Evolutionary conservation across 2,888 invertebrate species (phyloP).

Genomic region (Masnerella sp.): DNA sequence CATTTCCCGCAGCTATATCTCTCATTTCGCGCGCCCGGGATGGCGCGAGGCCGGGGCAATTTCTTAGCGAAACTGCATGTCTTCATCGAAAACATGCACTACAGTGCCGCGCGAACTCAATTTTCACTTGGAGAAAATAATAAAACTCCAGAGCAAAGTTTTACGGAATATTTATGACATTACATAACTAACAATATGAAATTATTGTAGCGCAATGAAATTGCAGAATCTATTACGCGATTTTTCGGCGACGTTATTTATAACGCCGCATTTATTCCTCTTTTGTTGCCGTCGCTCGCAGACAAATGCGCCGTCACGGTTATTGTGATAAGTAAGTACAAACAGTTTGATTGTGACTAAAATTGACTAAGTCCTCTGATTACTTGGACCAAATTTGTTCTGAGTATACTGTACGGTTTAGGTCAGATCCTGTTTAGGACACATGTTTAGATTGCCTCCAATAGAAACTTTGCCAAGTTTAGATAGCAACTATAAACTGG

Average conservation of each 20-base stretch:
- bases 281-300: not conserved
- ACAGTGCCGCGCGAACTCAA: conserved; percentile 42
- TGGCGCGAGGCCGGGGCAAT: conserved; percentile 56
- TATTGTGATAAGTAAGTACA: conserved; percentile 46
- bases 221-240: conserved; percentile 40
- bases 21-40: conserved; percentile 63
- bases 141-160: conserved; percentile 47
- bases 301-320: conserved; percentile 9
- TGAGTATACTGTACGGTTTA: conserved; percentile 39
- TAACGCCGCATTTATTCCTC: not conserved
- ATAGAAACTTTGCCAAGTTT: conserved; percentile 56
- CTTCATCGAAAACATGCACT: conserved; percentile 61
- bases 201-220: conserved; percentile 40
- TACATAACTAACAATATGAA: conserved; percentile 48
- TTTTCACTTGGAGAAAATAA: conserved; percentile 57
- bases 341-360: conserved; percentile 50
- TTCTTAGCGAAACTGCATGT: conserved; percentile 61
- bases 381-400: conserved; percentile 54
- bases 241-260: conserved; percentile 41
- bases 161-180: conserved; percentile 50
- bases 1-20: conserved; percentile 73
- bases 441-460: conserved; percentile 58
- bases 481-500: conserved; percentile 54
- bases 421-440: conserved; percentile 57
- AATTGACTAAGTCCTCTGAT: conserved; percentile 54